Conservation (phyloP, 1,140 invertebrate genomes). For the Oreohelix idahoensis region DNA sequence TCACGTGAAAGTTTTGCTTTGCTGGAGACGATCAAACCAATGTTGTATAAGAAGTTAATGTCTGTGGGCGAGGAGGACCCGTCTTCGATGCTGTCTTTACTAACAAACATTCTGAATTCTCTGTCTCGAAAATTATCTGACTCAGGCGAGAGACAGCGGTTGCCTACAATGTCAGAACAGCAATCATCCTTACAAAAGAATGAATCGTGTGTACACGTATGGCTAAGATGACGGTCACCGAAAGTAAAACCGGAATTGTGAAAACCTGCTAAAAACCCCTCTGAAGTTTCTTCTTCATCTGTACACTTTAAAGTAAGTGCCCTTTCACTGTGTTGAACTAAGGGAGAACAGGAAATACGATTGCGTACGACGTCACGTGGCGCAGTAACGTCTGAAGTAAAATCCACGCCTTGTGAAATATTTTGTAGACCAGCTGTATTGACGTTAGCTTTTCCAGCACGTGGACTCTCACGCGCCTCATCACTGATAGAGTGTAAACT, state of each 20-base stretch:
- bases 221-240: background rate
- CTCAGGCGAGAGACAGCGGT: background rate
- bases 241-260: background rate
- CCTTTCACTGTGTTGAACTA: background rate
- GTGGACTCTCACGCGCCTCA: background rate
- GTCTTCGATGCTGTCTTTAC: background rate
- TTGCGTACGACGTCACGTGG: too few species aligned
- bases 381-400: background rate
- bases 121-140: background rate
- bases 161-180: background rate
- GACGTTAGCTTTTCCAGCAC: background rate
- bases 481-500: background rate
- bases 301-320: background rate
- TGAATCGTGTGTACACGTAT: background rate
- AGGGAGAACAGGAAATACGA: background rate
- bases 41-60: constrained; percentile 22
- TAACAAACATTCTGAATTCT: too few species aligned
- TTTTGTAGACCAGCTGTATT: background rate
- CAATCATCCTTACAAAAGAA: background rate
- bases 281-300: background rate
- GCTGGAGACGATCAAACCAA: constrained; percentile 22
- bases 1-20: background rate
- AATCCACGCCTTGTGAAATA: background rate
- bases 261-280: background rate
- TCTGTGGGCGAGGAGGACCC: background rate